Conservation (phyloP, 2,888 invertebrate genomes). For the Hemicrepidius hirtus region DNA sequence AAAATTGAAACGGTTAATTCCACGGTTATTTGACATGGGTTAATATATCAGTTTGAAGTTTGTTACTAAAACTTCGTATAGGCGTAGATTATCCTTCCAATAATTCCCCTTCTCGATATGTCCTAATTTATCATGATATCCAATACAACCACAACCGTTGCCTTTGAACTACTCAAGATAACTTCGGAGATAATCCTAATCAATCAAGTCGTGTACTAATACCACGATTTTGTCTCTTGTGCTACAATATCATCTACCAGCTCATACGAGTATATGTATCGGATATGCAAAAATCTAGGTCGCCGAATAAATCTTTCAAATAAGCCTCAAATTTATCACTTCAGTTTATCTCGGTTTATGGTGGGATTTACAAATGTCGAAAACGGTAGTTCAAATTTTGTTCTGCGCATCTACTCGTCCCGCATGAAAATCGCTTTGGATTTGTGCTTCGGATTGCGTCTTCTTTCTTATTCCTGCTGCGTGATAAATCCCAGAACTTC, state of each 20-base stretch:
- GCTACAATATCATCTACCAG: neutral
- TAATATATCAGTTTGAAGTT: neutral
- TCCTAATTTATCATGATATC: slow-evolving; percentile 8
- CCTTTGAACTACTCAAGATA: slow-evolving; percentile 2
- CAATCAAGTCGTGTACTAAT: neutral
- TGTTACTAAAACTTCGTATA: neutral
- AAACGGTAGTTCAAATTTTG: slow-evolving; percentile 30
- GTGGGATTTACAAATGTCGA: slow-evolving; percentile 29
- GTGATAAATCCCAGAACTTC: slow-evolving; percentile 2
- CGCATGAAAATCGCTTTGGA: slow-evolving; percentile 25
- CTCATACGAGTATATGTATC: slow-evolving; percentile 23
- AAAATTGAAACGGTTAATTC: neutral
- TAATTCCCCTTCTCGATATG: neutral
- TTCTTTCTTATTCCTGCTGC: slow-evolving; percentile 15
- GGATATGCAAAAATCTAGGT: slow-evolving; percentile 28
- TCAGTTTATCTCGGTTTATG: slow-evolving; percentile 39
- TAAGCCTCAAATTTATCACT: slow-evolving; percentile 36
- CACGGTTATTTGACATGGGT: too few relatives aligned
- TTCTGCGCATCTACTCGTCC: slow-evolving; percentile 24
- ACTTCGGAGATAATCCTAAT: neutral
- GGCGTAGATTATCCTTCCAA: neutral
- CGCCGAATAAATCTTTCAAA: slow-evolving; percentile 28
- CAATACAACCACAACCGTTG: neutral
- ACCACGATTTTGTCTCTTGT: neutral
- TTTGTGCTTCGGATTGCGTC: slow-evolving; percentile 24